These are phyloP conservation scores for Pica pica DNA, from an alignment of 2,113 vertebrate genomes.

Conservation along the genomic window DNA sequence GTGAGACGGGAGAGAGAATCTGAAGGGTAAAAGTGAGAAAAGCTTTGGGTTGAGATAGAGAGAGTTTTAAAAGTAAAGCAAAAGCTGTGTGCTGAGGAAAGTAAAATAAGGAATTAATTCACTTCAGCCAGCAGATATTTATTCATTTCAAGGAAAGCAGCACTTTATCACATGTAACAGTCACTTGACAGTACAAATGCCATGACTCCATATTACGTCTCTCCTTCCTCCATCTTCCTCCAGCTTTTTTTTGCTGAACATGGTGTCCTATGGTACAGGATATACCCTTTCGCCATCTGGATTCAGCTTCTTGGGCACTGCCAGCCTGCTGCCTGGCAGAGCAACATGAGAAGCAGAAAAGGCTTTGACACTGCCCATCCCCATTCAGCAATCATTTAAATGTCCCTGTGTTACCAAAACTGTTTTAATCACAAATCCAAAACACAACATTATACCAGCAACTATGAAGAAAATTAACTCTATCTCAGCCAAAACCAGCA, in stretches of 20 bases:
- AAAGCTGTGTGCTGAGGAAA: not conserved
- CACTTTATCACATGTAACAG: not conserved
- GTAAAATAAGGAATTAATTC: not conserved
- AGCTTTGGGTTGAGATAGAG: not conserved
- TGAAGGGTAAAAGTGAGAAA: not conserved
- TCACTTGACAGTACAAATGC: not conserved
- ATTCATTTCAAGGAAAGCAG: not conserved
- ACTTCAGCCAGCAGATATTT: not conserved
- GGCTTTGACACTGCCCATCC: not conserved
- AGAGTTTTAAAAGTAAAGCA: not conserved
- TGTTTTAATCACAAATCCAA: not conserved
- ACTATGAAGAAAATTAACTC: not conserved
- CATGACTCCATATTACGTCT: rapidly evolving
- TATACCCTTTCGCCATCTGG: not conserved
- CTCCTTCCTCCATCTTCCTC: not conserved
- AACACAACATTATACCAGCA: not conserved
- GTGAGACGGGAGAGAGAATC: not conserved
- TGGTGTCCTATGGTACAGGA: not conserved
- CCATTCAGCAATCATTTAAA: not conserved
- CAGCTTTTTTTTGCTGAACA: not conserved
- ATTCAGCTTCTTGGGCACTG: not conserved
- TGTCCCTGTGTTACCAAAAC: not conserved
- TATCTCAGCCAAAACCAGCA: not conserved
- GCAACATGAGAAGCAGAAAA: not conserved
- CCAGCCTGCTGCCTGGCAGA: not conserved